phyloP scores from a whole-genome alignment of 1,140 invertebrate genomes.

The Periplaneta americana region DNA sequence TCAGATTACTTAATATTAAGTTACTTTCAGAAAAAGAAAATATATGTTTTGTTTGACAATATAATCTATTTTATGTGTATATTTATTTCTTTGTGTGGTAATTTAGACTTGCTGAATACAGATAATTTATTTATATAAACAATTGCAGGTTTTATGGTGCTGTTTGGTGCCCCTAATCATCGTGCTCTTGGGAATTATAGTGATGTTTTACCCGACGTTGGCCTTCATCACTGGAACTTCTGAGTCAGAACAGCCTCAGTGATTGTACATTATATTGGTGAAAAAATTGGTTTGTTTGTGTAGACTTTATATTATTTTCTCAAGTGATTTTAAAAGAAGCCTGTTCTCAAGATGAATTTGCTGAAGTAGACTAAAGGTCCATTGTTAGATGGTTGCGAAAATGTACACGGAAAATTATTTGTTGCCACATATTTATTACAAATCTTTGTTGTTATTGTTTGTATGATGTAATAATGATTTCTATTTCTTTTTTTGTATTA shows the following conservation, averaged over 20 bases:
- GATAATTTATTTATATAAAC: too few species aligned
- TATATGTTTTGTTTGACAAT: too few species aligned
- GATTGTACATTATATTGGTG: neutral
- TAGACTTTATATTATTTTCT: neutral
- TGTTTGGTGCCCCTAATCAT: neutral
- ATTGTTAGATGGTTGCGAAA: neutral
- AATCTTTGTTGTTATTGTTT: neutral
- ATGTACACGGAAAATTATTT: neutral
- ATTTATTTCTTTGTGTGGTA: too few species aligned
- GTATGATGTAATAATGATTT: neutral
- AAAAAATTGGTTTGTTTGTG: neutral
- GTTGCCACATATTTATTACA: neutral
- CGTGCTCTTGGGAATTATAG: conserved; percentile 1
- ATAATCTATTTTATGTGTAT: too few species aligned
- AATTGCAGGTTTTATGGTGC: conserved; percentile 5
- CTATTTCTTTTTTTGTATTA: neutral
- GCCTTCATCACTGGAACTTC: conserved; percentile 1
- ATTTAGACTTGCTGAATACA: too few species aligned
- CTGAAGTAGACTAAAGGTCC: neutral
- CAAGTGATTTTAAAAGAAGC: neutral
- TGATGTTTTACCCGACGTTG: neutral
- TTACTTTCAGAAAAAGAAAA: too few species aligned
- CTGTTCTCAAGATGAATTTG: neutral
- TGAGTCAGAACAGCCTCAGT: neutral
- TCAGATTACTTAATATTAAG: too few species aligned